Percentiles rank a stretch among this genome's conserved stretches.
These are phyloP conservation scores for Mystacides longicornis DNA, from an alignment of 2,888 invertebrate genomes.

Conservation along the genomic window DNA sequence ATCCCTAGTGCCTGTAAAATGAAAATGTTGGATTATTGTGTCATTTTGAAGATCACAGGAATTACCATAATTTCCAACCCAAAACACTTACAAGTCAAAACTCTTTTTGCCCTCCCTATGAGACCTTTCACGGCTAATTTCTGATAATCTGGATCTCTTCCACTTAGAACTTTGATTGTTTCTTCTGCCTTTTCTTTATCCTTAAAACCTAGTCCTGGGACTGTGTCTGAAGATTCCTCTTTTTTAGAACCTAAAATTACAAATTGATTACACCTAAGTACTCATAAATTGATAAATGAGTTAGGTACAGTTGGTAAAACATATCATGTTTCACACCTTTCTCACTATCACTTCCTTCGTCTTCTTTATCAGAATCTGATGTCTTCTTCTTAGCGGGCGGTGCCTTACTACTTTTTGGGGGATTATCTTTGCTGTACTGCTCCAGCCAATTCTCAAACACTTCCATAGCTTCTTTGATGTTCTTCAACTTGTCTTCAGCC, in stretches of 20 bases:
- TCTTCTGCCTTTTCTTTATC: constrained; percentile 65
- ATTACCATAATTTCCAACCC: neutral
- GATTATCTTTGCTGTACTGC: constrained; percentile 37
- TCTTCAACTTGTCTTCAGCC: constrained; percentile 60
- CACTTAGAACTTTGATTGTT: constrained; percentile 59
- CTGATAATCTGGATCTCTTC: constrained; percentile 71
- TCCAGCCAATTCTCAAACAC: constrained; percentile 62
- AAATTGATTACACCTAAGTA: too few species aligned
- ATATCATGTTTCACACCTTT: constrained; percentile 40
- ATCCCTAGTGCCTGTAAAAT: constrained; percentile 59
- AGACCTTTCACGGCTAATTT: constrained; percentile 63
- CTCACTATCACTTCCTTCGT: constrained; percentile 28
- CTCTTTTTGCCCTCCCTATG: constrained; percentile 63
- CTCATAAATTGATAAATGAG: too few species aligned
- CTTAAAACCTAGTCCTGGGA: constrained; percentile 70
- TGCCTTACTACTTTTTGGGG: constrained; percentile 29
- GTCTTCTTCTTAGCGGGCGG: constrained; percentile 32
- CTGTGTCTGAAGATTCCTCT: constrained; percentile 46
- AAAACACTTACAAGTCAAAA: constrained; percentile 52
- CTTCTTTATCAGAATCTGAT: constrained; percentile 49
- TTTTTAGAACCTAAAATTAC: neutral
- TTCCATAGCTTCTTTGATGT: constrained; percentile 60
- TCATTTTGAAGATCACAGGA: neutral
- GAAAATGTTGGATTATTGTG: neutral
- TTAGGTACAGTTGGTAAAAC: constrained; percentile 27